Conservation (phyloP, 2,113 vertebrate genomes). For the Myanophis thanlyinensis region DNA sequence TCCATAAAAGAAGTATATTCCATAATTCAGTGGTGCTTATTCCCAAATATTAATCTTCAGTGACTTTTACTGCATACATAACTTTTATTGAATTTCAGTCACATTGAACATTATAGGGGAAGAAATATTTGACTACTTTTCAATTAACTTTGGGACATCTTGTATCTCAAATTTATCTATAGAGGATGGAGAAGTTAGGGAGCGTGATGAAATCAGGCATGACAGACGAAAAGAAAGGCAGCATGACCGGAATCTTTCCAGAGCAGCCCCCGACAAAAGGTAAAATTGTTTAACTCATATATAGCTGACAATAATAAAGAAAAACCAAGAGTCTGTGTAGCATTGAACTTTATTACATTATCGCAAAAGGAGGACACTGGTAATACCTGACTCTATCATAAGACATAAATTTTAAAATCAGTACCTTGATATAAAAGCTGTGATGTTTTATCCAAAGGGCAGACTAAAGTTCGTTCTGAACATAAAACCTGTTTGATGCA, state of each 20-base stretch:
- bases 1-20: neutral
- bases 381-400: neutral
- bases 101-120: neutral
- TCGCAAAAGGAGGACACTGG: neutral
- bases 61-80: neutral
- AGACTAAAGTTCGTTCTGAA: neutral
- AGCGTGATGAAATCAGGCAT: constrained; percentile 93
- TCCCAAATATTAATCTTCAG: neutral
- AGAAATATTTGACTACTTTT: constrained; percentile 3
- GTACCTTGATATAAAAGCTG: neutral
- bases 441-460: neutral
- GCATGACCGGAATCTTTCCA: constrained; percentile 92
- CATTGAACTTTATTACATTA: neutral
- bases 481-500: neutral
- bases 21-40: neutral
- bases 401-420: neutral
- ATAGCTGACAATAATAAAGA: neutral
- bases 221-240: constrained; percentile 92
- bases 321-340: neutral
- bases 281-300: constrained; percentile 43
- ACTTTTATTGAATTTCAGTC: neutral
- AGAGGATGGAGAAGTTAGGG: constrained; percentile 89
- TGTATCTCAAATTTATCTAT: constrained; percentile 42
- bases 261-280: constrained; percentile 96
- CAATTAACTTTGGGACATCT: constrained; percentile 22